Percentiles rank a stretch among this genome's conserved stretches.
Conservation (phyloP, 2,888 invertebrate species). For the Blastobasis adustella region DNA sequence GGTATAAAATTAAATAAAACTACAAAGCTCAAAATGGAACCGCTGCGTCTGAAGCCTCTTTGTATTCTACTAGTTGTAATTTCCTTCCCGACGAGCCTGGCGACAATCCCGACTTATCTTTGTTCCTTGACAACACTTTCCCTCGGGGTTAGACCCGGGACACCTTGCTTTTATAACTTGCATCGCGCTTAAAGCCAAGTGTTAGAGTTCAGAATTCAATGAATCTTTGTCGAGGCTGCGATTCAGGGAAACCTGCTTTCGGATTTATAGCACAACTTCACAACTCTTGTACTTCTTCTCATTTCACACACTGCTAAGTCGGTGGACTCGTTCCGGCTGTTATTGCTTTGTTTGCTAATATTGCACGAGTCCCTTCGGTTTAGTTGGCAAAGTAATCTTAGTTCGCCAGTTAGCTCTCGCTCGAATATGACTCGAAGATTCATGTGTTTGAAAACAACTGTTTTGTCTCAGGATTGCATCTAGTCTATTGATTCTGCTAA, state of each 20-base stretch:
- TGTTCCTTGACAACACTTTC: slow-evolving; percentile 69
- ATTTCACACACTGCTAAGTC: slow-evolving; percentile 55
- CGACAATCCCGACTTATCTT: slow-evolving; percentile 68
- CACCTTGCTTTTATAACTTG: slow-evolving; percentile 19
- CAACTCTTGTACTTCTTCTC: slow-evolving; percentile 61
- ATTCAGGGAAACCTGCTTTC: slow-evolving; percentile 24
- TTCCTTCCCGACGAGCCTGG: slow-evolving; percentile 52
- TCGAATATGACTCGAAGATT: too few relatives aligned
- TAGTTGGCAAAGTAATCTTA: slow-evolving; percentile 20
- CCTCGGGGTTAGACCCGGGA: slow-evolving; percentile 37
- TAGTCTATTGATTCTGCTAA: too few relatives aligned
- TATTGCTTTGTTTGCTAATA: slow-evolving; percentile 29
- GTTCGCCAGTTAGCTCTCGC: slow-evolving; percentile 1
- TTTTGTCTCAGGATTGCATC: too few relatives aligned
- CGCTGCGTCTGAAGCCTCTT: slow-evolving; percentile 34
- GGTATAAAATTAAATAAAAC: too few relatives aligned
- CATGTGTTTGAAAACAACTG: too few relatives aligned
- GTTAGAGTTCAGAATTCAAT: slow-evolving; percentile 14
- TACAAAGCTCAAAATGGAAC: slow-evolving; percentile 33
- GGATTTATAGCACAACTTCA: slow-evolving; percentile 59
- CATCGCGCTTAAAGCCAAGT: slow-evolving; percentile 17
- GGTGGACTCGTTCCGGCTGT: slow-evolving; percentile 34
- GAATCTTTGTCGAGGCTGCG: not conserved
- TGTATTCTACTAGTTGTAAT: slow-evolving; percentile 59
- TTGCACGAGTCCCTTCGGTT: slow-evolving; percentile 17